These are phyloP conservation scores for Berghia stephanieae DNA, from an alignment of 1,140 invertebrate species.

Conservation along the genomic window DNA sequence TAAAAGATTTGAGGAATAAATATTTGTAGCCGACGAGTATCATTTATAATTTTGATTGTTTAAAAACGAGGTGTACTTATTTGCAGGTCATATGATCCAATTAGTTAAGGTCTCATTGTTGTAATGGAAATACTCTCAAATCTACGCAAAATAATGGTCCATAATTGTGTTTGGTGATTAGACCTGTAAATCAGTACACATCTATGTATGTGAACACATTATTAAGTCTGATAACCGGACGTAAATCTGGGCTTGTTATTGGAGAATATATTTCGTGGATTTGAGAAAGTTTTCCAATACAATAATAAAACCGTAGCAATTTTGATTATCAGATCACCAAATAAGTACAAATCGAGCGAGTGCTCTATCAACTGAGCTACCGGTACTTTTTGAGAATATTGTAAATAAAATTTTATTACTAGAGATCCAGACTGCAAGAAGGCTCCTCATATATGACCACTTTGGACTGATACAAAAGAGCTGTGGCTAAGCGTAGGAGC, in stretches of 20 bases:
- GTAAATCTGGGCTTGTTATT: neutral
- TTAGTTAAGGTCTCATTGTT: too few relatives aligned
- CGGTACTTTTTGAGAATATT: neutral
- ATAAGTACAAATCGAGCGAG: too few relatives aligned
- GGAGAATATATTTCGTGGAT: too few relatives aligned
- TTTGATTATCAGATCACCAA: too few relatives aligned
- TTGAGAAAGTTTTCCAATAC: neutral
- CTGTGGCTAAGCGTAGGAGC: conserved; percentile 66
- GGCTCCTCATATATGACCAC: conserved; percentile 46
- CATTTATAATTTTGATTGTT: neutral
- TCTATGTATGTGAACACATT: neutral
- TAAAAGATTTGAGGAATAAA: neutral
- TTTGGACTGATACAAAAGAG: conserved; percentile 40
- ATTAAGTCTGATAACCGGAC: neutral
- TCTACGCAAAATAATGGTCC: too few relatives aligned
- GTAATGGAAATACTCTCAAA: too few relatives aligned
- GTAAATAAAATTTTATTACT: conserved; percentile 29
- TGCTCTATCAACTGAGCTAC: too few relatives aligned
- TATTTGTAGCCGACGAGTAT: neutral
- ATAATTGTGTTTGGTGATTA: too few relatives aligned
- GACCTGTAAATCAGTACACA: too few relatives aligned
- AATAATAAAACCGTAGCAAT: neutral
- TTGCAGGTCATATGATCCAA: too few relatives aligned
- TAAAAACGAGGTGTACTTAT: neutral
- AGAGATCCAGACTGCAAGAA: conserved; percentile 40